These are phyloP conservation scores for Pandemis corylana DNA, from an alignment of 2,888 invertebrate species.

Conservation along the genomic window DNA sequence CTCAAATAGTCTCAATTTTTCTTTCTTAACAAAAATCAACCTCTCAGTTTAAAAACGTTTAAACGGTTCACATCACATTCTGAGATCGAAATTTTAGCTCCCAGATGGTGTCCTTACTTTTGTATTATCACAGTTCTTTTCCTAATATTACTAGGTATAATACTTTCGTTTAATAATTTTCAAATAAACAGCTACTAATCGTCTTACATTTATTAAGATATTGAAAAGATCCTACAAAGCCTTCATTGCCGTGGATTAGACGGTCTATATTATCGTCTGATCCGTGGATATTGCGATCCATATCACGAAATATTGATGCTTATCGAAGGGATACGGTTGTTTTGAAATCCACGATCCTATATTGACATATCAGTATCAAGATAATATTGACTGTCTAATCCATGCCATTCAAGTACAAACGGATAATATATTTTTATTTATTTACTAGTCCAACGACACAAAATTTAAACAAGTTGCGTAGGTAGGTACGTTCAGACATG, in stretches of 20 bases:
- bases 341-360: no score
- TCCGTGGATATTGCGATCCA: no score
- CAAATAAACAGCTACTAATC: conserved; percentile 41
- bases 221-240: conserved; percentile 64
- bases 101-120: conserved; percentile 78
- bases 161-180: conserved; percentile 69
- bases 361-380: no score
- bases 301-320: no score
- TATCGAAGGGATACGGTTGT: no score
- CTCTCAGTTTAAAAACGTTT: conserved; percentile 49
- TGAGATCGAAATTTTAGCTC: conserved; percentile 76
- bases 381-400: no score
- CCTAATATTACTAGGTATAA: conserved; percentile 73
- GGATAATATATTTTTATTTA: conserved; percentile 47
- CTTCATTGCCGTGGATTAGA: conserved; percentile 48
- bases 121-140: conserved; percentile 81
- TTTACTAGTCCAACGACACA: conserved; percentile 47
- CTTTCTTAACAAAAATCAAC: conserved; percentile 47
- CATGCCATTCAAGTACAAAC: conserved; percentile 51
- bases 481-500: conserved; percentile 44
- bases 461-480: conserved; percentile 35
- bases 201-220: conserved; percentile 49
- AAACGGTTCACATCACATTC: conserved; percentile 67
- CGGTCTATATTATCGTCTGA: no score
- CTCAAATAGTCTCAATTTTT: conserved; percentile 13